phyloP scores from a whole-genome alignment of 1,140 invertebrate species.

The Cherax destructor region DNA sequence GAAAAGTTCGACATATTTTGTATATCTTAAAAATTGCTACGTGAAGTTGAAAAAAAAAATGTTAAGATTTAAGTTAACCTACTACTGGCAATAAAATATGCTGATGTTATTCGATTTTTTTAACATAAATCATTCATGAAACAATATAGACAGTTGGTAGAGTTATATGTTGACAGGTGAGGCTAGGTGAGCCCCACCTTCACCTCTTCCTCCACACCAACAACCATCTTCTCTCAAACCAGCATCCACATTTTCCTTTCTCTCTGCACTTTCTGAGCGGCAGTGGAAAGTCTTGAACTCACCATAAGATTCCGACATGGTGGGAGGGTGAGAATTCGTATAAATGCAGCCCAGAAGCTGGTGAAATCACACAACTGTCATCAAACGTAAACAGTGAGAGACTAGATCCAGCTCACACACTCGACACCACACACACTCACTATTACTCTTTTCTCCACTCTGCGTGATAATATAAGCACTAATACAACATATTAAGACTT shows the following conservation, averaged over 20 bases:
- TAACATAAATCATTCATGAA: too few relatives aligned
- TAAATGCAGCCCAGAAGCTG: neutral
- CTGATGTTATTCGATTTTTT: too few relatives aligned
- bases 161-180: neutral
- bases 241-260: neutral
- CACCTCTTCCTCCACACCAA: neutral
- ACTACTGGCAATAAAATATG: too few relatives aligned
- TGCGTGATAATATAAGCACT: too few relatives aligned
- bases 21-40: too few relatives aligned
- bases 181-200: neutral
- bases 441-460: too few relatives aligned
- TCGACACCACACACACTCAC: too few relatives aligned
- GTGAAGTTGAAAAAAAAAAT: too few relatives aligned
- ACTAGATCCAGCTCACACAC: neutral
- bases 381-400: neutral
- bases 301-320: constrained; percentile 3
- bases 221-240: neutral
- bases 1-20: too few relatives aligned
- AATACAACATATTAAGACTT: too few relatives aligned
- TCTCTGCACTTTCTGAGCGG: neutral
- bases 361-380: neutral
- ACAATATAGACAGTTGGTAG: too few relatives aligned
- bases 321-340: neutral
- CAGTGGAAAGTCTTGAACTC: neutral
- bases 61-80: too few relatives aligned